These are phyloP conservation scores for Nothobranchius kuhntae DNA, from an alignment of 2,113 vertebrate genomes.

Conservation along the genomic window DNA sequence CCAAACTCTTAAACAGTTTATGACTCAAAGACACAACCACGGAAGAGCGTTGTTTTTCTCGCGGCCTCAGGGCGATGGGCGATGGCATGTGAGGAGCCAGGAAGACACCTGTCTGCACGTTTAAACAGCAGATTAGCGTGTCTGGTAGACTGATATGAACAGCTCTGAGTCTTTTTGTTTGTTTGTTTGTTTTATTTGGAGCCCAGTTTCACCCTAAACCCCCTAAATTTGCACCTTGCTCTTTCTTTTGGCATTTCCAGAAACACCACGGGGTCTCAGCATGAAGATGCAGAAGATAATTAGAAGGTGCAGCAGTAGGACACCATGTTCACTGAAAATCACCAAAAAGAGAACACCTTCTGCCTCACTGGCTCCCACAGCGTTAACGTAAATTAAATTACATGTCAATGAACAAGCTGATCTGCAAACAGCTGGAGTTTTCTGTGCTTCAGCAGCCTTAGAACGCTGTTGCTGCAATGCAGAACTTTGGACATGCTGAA, in stretches of 20 bases:
- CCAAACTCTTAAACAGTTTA: constrained; percentile 72
- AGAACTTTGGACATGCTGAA: constrained; percentile 35
- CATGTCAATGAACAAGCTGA: constrained; percentile 52
- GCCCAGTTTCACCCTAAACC: constrained; percentile 23
- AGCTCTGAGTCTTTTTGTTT: constrained; percentile 2
- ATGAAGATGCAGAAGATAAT: constrained; percentile 50
- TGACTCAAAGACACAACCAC: constrained; percentile 59
- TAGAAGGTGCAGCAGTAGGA: constrained; percentile 54
- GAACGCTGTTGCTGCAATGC: constrained; percentile 49
- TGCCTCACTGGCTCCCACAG: constrained; percentile 40
- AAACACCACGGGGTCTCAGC: constrained; percentile 38
- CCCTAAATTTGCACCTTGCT: constrained; percentile 15
- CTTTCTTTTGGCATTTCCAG: constrained; percentile 34
- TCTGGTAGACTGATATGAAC: constrained; percentile 27
- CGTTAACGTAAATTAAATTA: constrained; percentile 43
- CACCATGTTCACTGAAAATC: constrained; percentile 37
- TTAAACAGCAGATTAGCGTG: constrained; percentile 15
- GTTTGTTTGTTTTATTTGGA: constrained; percentile 32
- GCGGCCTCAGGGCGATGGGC: constrained; percentile 39
- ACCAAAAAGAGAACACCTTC: constrained; percentile 46
- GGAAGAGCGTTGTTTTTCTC: constrained; percentile 38
- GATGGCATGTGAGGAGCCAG: constrained; percentile 54
- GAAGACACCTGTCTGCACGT: constrained; percentile 61
- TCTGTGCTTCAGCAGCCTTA: constrained; percentile 30
- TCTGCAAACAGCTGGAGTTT: constrained; percentile 56